Evolutionary conservation across 2,113 vertebrate species (phyloP), one percentile per base, ranked within the genome.

Genomic region (Gymnocephalus cernua): DNA sequence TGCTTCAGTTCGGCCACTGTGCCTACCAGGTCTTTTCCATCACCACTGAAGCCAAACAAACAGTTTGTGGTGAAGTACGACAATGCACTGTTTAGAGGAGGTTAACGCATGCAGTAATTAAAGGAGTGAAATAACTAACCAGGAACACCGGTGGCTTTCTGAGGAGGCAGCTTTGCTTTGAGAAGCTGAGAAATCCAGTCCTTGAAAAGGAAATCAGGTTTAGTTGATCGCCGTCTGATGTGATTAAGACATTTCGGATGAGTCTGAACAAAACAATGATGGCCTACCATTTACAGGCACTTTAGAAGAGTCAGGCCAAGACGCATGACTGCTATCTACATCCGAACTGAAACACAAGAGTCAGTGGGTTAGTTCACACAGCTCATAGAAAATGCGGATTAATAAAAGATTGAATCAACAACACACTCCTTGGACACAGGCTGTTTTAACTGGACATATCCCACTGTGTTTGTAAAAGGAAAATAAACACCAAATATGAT

Each of bases 1-100:
- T 89, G 92, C 82, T 93, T 93, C 83, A 96, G 82, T 41, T 95
- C 93, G 12, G 90, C 83, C 72, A 95, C 89, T 5, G 90, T 83
- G 25, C 35, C 80, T 21, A 89, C 62, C 74, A 95, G 78, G 65
- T 95, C 93, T 74, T 82, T 89, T 23, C 84, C 82, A 41, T 95
- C 90, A 62, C 95, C 89, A 64, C 95, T 95, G 76, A 47, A 72
- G 8, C 14, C 65, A 88, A 69, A 84, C 14, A 83, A 71, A 58
- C 45, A 79, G 56, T 79, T 65, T 25, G 21, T n/a, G 11, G 23
- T 53, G 15, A 73, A 51, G 14, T 27, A 25, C 2, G 11, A 74
- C 54, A 45, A 54, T 32, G 54, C 3, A 35, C 4, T 35, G 67
- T 64, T 63, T 48, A 56, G 0, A n/a, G 27, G 12, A 63, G 25